Evolutionary conservation across 2,888 invertebrate species (phyloP).

Genomic region (Chironomus tentans): DNA sequence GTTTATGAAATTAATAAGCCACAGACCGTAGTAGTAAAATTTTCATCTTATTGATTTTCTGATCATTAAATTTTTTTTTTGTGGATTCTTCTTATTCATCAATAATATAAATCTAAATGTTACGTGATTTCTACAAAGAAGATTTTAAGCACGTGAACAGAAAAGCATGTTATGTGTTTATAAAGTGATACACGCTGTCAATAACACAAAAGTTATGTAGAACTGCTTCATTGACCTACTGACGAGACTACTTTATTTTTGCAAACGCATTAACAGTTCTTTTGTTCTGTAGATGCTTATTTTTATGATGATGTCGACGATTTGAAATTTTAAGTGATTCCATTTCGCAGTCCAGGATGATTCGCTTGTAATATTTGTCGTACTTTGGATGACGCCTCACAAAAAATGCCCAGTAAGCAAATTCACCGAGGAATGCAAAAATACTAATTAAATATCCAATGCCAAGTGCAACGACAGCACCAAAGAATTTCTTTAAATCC

Average conservation of each 20-base stretch:
- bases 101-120: too few relatives aligned
- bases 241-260: background rate
- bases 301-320: background rate
- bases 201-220: too few relatives aligned
- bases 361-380: constrained; percentile 49
- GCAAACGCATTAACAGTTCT: background rate
- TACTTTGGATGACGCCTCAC: constrained; percentile 59
- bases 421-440: constrained; percentile 50
- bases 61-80: too few relatives aligned
- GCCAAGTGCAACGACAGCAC: constrained; percentile 62
- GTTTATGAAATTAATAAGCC: too few relatives aligned
- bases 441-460: constrained; percentile 57
- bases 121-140: too few relatives aligned
- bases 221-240: background rate
- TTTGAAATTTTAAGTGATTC: background rate
- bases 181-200: too few relatives aligned
- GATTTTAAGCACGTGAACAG: too few relatives aligned
- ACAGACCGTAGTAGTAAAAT: too few relatives aligned
- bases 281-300: background rate
- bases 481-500: constrained; percentile 67
- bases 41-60: too few relatives aligned
- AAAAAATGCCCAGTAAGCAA: constrained; percentile 56
- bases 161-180: too few relatives aligned
- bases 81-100: too few relatives aligned
- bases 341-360: background rate